Evolutionary conservation across 2,113 vertebrate species (phyloP), one percentile per base, ranked within the genome.

Genomic region (Xiphophorus couchianus): DNA sequence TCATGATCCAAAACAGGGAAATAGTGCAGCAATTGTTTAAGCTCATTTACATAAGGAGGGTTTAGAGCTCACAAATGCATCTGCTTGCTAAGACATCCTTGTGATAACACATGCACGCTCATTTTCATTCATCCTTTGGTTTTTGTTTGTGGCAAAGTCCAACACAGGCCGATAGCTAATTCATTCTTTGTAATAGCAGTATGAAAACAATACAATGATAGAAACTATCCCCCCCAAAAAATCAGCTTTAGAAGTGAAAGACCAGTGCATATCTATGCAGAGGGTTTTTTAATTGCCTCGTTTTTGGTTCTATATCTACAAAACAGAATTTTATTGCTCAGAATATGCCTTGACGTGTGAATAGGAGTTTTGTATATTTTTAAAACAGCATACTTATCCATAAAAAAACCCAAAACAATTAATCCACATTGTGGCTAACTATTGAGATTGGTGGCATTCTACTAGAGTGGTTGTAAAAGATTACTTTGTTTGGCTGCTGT

Each of bases 281-380:
- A n/a, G 25, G 7, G 7, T 15, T 10, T n/a, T 58, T n/a, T 3
- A 19, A 54, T 54, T n/a, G 51, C 22, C 25, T 58, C 0, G 25
- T n/a, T 58, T 51, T 58, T 58, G 22, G 7, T 58, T 78, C 80
- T 69, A 70, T 44, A 71, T 62, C 64, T 27, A 29, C 33, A 80
- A 25, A 83, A 12, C 65, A 64, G n/a, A 39, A 28, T 65, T 79
- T 79, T 25, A 80, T 71, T 66, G 62, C 35, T 54, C 78, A 65
- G 73, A 81, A 78, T 85, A 76, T 63, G 37, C 54, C 58, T 58
- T 31, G 63, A 70, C 74, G 63, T 35, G 48, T 62, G 64, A 75
- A 71, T 22, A 58, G 69, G 62, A 80, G 70, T 89, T 48, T 60
- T 28, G 73, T n/a, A 78, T 77, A 27, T 39, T 61, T 61, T 11